Evolutionary conservation across 2,888 invertebrate genomes (phyloP).

Genomic region (Acanthosoma haemorrhoidale): DNA sequence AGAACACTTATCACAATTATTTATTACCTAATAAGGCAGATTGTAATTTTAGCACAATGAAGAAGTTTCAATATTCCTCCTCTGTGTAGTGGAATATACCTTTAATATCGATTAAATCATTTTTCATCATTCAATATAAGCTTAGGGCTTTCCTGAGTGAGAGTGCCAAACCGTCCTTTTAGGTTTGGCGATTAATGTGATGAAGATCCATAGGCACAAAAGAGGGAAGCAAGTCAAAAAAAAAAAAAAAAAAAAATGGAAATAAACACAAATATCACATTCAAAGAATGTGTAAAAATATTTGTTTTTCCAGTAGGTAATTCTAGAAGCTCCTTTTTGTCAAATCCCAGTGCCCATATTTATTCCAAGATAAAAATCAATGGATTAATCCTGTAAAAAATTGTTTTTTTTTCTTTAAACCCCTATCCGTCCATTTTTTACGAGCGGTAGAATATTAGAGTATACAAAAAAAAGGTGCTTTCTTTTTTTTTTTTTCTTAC

Average conservation of each 20-base stretch:
- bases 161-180: too few species aligned
- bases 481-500: not conserved
- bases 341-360: not conserved
- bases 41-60: too few species aligned
- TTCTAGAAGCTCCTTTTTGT: constrained; percentile 9
- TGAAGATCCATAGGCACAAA: too few species aligned
- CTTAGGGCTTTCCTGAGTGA: too few species aligned
- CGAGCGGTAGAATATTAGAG: not conserved
- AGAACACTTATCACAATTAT: too few species aligned
- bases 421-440: not conserved
- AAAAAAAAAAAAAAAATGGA: not conserved
- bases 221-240: not conserved
- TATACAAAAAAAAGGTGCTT: not conserved
- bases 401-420: not conserved
- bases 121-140: too few species aligned
- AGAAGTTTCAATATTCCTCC: too few species aligned
- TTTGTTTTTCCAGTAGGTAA: not conserved
- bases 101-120: too few species aligned
- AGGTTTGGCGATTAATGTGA: too few species aligned
- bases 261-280: not conserved
- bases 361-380: constrained; percentile 7
- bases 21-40: too few species aligned
- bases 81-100: too few species aligned
- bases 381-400: constrained; percentile 5
- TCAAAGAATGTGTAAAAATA: too few species aligned